A percentile compares a stretch with the other conserved stretches of the same genome.
Conservation (phyloP, 2,113 vertebrate species). For the Glareola pratincola region DNA sequence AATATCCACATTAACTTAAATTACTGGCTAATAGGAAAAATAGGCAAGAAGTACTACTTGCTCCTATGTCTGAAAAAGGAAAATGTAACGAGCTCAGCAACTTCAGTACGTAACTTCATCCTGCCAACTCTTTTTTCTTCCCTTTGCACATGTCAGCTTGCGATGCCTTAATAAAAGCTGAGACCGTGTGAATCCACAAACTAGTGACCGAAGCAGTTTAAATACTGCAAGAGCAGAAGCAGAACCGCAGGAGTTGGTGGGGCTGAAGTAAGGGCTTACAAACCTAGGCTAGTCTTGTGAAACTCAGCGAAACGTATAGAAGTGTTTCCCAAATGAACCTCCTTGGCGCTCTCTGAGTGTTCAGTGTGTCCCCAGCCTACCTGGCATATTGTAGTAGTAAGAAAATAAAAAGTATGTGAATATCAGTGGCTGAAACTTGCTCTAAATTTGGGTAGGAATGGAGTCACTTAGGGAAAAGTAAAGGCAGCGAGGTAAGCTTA, state of each 20-base stretch:
- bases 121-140: not conserved
- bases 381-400: not conserved
- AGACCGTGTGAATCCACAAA: not conserved
- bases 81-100: not conserved
- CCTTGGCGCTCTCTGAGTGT: not conserved
- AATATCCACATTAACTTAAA: not conserved
- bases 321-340: not conserved
- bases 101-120: not conserved
- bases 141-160: not conserved
- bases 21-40: not conserved
- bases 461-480: constrained; percentile 10
- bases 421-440: not conserved
- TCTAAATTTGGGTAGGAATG: constrained; percentile 37
- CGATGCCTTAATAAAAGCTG: not conserved
- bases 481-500: not conserved
- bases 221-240: not conserved
- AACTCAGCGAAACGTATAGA: not conserved
- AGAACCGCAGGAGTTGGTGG: not conserved
- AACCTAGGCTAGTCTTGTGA: not conserved
- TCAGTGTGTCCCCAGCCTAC: not conserved
- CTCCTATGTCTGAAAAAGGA: not conserved
- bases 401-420: not conserved
- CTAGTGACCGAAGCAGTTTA: not conserved
- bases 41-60: not conserved
- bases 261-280: not conserved